phyloP scores from a whole-genome alignment of 2,113 vertebrate species.

The Mesoclemmys tuberculata region DNA sequence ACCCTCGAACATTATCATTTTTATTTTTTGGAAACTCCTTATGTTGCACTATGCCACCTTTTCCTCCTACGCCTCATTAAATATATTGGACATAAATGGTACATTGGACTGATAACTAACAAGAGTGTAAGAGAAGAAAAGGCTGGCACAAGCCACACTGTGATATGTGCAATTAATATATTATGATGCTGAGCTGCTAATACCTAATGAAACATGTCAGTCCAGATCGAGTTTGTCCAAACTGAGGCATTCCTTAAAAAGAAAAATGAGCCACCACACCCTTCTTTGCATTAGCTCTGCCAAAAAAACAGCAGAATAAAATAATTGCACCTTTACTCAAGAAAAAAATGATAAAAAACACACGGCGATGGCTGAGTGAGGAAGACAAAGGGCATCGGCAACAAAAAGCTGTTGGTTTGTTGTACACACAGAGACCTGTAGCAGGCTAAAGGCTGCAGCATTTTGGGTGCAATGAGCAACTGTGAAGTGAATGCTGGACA shows the following conservation, averaged over 20 bases:
- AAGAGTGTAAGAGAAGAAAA: fast-evolving
- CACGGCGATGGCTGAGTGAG: fast-evolving
- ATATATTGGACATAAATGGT: fast-evolving
- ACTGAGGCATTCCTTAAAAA: fast-evolving
- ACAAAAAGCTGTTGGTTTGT: neutral
- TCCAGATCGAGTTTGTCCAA: fast-evolving
- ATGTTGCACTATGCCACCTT: neutral
- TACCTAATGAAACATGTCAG: fast-evolving
- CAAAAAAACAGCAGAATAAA: fast-evolving
- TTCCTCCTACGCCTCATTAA: neutral
- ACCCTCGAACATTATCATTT: fast-evolving
- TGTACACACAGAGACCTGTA: neutral
- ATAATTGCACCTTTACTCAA: fast-evolving
- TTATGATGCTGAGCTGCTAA: neutral
- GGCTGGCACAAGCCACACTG: fast-evolving
- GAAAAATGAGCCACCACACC: neutral
- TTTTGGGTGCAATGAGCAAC: neutral
- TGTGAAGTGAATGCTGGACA: neutral
- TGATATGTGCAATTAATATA: fast-evolving
- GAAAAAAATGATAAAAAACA: fast-evolving
- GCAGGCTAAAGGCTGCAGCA: no score
- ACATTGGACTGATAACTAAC: fast-evolving
- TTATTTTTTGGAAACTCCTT: neutral
- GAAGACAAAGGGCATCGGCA: fast-evolving
- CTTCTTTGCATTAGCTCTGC: neutral